phyloP scores from a whole-genome alignment of 2,113 vertebrate species.

The Oxygymnocypris stewartii region DNA sequence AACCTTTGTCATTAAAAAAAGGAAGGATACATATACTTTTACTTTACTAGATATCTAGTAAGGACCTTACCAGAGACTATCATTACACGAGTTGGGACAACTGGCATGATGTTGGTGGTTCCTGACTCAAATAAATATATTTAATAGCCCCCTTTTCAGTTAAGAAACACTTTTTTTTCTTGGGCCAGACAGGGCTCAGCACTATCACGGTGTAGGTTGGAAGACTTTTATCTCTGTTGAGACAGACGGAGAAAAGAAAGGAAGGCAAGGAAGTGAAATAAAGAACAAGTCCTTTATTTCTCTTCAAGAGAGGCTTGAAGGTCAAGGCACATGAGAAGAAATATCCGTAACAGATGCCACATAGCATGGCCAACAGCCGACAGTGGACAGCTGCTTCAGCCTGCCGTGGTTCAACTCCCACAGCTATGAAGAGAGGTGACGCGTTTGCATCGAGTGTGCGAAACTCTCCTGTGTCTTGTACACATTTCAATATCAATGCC shows the following conservation, averaged over 20 bases:
- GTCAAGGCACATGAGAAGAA: constrained; percentile 73
- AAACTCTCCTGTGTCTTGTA: neutral
- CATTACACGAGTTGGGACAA: neutral
- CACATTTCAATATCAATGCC: constrained; percentile 61
- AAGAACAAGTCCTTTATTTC: constrained; percentile 54
- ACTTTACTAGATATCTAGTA: too few relatives aligned
- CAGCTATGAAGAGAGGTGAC: constrained; percentile 1
- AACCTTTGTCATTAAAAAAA: too few relatives aligned
- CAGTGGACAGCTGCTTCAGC: constrained; percentile 64
- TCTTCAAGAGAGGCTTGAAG: constrained; percentile 76
- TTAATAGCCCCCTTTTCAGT: neutral
- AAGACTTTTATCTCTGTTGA: constrained; percentile 6
- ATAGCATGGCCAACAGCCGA: constrained; percentile 66
- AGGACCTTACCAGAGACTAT: neutral
- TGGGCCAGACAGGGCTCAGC: neutral
- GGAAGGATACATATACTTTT: too few relatives aligned
- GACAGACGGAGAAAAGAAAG: neutral
- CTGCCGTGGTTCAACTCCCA: constrained; percentile 12
- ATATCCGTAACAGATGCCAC: constrained; percentile 77
- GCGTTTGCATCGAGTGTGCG: neutral
- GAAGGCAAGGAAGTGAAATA: constrained; percentile 52
- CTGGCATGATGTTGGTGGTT: neutral
- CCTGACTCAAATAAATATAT: neutral
- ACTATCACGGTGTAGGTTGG: neutral
- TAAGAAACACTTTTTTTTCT: neutral